These are phyloP conservation scores for Helicoverpa zea DNA, from an alignment of 1,140 invertebrate genomes.

Conservation along the genomic window DNA sequence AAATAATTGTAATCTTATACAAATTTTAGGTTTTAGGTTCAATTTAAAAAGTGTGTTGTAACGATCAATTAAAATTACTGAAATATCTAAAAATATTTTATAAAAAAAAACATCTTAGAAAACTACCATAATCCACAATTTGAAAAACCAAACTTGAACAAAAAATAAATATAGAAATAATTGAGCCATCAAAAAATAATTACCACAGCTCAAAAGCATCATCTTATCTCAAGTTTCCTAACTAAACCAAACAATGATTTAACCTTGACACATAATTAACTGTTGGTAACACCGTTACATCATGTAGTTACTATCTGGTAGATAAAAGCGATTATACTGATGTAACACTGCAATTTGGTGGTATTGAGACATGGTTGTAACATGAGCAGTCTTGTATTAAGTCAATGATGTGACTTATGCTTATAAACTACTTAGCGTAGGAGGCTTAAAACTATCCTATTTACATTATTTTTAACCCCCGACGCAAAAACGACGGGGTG, in stretches of 20 bases:
- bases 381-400: not conserved
- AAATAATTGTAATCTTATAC: too few species aligned
- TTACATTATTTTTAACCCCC: too few species aligned
- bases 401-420: too few species aligned
- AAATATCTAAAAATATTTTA: not conserved
- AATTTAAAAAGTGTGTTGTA: too few species aligned
- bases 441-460: too few species aligned
- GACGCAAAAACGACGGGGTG: too few species aligned
- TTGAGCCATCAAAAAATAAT: slow-evolving; percentile 3
- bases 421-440: too few species aligned
- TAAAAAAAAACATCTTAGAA: not conserved
- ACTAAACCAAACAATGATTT: slow-evolving; percentile 28
- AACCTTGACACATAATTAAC: slow-evolving; percentile 29
- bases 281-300: slow-evolving; percentile 24
- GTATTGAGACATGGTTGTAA: slow-evolving; percentile 1
- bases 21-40: too few species aligned
- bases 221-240: slow-evolving; percentile 22
- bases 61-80: too few species aligned
- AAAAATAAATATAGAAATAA: not conserved
- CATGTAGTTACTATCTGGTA: slow-evolving; percentile 8
- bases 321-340: slow-evolving; percentile 28
- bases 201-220: not conserved
- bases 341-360: not conserved
- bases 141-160: not conserved
- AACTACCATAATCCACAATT: too few species aligned